These are phyloP conservation scores for Hyles vespertilio DNA, from an alignment of 1,140 invertebrate species.

Conservation along the genomic window DNA sequence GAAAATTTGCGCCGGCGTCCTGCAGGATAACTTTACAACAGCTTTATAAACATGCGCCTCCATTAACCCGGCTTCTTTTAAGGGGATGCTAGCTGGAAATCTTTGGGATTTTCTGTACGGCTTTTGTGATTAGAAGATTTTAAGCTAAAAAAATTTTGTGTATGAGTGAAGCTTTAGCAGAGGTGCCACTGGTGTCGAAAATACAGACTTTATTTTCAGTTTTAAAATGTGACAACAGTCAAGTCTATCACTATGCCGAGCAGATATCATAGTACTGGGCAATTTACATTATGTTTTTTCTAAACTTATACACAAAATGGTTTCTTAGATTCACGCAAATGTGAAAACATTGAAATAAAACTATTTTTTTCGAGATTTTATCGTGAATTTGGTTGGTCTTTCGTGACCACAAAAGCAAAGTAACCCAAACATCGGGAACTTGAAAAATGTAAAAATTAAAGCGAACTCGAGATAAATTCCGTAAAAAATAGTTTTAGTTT, in stretches of 20 bases:
- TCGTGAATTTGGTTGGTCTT: too few species aligned
- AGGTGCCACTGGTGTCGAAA: background rate
- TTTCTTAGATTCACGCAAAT: background rate
- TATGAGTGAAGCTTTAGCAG: background rate
- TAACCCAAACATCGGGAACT: too few species aligned
- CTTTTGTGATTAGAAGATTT: background rate
- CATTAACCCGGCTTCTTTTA: background rate
- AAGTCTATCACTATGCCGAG: background rate
- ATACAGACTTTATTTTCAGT: background rate
- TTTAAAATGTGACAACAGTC: background rate
- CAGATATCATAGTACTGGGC: background rate
- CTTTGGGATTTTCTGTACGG: background rate
- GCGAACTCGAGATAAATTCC: too few species aligned
- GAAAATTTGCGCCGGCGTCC: conserved; percentile 3
- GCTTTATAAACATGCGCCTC: background rate
- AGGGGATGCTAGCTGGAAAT: too few species aligned
- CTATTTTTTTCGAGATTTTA: too few species aligned
- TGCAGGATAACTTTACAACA: conserved; percentile 1
- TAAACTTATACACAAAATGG: too few species aligned
- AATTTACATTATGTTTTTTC: background rate
- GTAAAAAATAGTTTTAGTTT: too few species aligned
- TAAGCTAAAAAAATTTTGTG: background rate
- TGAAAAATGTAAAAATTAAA: too few species aligned
- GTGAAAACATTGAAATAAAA: too few species aligned
- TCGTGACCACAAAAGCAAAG: too few species aligned